These are phyloP conservation scores for Coptodon rendalli DNA, from an alignment of 2,113 vertebrate genomes.

Conservation along the genomic window DNA sequence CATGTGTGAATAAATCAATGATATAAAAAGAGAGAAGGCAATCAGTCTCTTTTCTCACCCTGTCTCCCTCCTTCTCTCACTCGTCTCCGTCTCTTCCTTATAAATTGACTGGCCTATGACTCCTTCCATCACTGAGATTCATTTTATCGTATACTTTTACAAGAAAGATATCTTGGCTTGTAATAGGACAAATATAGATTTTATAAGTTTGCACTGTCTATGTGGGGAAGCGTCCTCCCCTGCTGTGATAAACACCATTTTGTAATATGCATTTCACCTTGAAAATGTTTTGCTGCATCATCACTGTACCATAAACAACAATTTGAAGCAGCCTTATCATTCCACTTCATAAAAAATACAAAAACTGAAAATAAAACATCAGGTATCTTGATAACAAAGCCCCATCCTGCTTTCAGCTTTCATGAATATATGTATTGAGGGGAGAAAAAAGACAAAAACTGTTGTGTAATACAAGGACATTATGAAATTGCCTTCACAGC, in stretches of 20 bases:
- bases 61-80: background rate
- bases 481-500: background rate
- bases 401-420: background rate
- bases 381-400: background rate
- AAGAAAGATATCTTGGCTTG: background rate
- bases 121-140: slow-evolving; percentile 8
- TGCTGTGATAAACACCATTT: slow-evolving; percentile 8
- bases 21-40: slow-evolving; percentile 5
- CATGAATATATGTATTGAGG: slow-evolving; percentile 4
- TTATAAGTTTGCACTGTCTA: background rate
- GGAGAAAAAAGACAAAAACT: background rate
- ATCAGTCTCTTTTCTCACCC: background rate
- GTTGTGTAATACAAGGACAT: background rate
- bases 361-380: background rate
- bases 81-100: background rate
- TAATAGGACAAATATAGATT: slow-evolving; percentile 31
- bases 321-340: background rate
- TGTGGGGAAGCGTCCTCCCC: background rate
- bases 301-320: background rate
- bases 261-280: slow-evolving; percentile 28
- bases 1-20: slow-evolving; percentile 41
- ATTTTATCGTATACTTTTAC: slow-evolving; percentile 26
- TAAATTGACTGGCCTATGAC: slow-evolving; percentile 2
- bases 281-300: slow-evolving; percentile 29
- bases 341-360: background rate